Conservation (phyloP, 2,113 vertebrate genomes). For the Seriola aureovittata region DNA sequence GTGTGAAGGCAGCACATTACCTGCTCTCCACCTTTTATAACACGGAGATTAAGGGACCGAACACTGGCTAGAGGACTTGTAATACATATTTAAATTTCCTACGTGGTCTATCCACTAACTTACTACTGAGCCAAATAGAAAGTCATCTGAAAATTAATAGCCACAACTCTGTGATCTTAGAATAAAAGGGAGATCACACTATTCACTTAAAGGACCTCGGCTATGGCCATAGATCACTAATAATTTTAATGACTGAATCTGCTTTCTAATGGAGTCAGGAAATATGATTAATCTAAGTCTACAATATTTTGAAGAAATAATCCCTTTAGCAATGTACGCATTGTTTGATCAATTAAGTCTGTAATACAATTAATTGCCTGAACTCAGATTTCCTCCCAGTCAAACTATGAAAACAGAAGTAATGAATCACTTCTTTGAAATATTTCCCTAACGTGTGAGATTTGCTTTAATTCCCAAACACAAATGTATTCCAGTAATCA, state of each 20-base stretch:
- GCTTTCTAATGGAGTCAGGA: conserved; percentile 48
- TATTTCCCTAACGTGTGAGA: conserved; percentile 15
- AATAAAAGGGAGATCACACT: conserved; percentile 73
- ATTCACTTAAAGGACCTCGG: conserved; percentile 58
- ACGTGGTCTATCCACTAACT: conserved; percentile 31
- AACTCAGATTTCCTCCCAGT: conserved; percentile 20
- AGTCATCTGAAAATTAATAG: conserved; percentile 69
- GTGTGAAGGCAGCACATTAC: conserved; percentile 43
- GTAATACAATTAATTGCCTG: conserved; percentile 14
- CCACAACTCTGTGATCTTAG: conserved; percentile 66
- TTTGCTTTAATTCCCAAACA: conserved; percentile 13
- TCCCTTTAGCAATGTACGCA: conserved; percentile 30
- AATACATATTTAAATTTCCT: conserved; percentile 55
- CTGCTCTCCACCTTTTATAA: conserved; percentile 47
- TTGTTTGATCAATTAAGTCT: conserved; percentile 52
- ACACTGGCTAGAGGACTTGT: conserved; percentile 42
- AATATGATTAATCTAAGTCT: conserved; percentile 52
- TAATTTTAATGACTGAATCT: conserved; percentile 63
- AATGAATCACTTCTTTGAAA: conserved; percentile 1
- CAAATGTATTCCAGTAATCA: neutral
- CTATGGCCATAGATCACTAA: conserved; percentile 62
- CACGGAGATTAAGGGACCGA: conserved; percentile 44
- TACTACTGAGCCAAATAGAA: conserved; percentile 60
- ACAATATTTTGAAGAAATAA: conserved; percentile 47
- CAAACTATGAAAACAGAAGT: conserved; percentile 13